Conservation (phyloP, 2,113 vertebrate genomes). For the Ceratotherium simum region DNA sequence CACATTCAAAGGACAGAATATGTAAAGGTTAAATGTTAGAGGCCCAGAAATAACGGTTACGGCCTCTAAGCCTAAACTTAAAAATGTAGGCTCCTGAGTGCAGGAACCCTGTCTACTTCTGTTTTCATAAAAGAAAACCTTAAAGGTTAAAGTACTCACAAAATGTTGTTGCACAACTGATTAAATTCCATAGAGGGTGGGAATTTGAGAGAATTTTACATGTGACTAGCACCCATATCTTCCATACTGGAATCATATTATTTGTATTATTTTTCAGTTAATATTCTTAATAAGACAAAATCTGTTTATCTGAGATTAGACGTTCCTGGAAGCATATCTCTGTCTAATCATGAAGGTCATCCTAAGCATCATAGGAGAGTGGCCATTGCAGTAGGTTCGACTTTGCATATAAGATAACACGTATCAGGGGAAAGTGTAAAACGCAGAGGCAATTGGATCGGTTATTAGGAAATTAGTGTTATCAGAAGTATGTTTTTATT, state of each 20-base stretch:
- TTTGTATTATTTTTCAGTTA: constrained; percentile 1
- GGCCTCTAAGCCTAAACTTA: not conserved
- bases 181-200: not conserved
- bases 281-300: not conserved
- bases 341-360: not conserved
- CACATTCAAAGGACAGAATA: constrained; percentile 26
- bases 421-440: not conserved
- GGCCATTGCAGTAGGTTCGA: not conserved
- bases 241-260: not conserved
- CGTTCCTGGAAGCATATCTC: not conserved
- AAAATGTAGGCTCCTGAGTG: not conserved
- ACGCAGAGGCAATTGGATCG: not conserved
- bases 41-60: not conserved
- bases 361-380: not conserved
- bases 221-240: not conserved
- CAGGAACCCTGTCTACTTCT: not conserved
- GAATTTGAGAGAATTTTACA: not conserved
- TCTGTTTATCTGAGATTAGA: not conserved
- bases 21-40: constrained; percentile 40
- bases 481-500: not conserved
- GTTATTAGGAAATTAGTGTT: constrained; percentile 18
- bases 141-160: not conserved
- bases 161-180: not conserved
- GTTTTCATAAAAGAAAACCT: not conserved
- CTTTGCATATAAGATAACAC: not conserved